A percentile compares a stretch with the other conserved stretches of the same genome.
Conservation (phyloP, 2,113 vertebrate genomes). For the Candoia aspera region DNA sequence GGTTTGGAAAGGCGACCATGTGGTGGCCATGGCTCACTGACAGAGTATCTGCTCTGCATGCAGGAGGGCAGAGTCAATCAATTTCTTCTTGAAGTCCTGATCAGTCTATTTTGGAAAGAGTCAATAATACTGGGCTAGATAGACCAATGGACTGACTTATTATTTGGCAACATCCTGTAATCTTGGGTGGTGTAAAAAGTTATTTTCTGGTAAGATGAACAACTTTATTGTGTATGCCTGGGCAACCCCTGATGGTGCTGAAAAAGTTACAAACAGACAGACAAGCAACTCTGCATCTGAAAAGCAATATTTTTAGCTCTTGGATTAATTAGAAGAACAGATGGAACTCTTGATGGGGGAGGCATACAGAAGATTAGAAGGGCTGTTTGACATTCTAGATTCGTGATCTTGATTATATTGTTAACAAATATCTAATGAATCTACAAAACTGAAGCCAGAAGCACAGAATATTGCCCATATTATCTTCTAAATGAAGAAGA, state of each 20-base stretch:
- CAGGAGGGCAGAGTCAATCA: background rate
- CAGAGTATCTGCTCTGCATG: background rate
- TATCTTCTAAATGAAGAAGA: background rate
- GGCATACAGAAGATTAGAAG: background rate
- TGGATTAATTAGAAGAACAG: fast-evolving
- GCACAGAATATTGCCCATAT: constrained; percentile 5
- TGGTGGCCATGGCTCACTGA: background rate
- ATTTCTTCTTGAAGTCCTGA: background rate
- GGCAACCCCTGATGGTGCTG: background rate
- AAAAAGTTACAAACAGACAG: background rate
- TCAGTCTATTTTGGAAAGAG: background rate
- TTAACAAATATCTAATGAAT: constrained; percentile 13
- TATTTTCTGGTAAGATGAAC: background rate
- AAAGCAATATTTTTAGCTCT: background rate
- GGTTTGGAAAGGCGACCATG: background rate
- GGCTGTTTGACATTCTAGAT: constrained; percentile 23
- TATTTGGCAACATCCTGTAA: background rate
- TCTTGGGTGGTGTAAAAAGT: background rate
- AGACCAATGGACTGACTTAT: background rate
- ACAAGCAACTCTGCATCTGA: background rate
- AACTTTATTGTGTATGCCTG: background rate
- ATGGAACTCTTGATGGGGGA: background rate
- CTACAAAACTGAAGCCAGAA: background rate
- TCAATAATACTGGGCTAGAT: background rate
- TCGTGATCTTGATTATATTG: constrained; percentile 35